Conservation (phyloP, 2,797 vertebrate genomes). For the Notolepis coatsorum region DNA sequence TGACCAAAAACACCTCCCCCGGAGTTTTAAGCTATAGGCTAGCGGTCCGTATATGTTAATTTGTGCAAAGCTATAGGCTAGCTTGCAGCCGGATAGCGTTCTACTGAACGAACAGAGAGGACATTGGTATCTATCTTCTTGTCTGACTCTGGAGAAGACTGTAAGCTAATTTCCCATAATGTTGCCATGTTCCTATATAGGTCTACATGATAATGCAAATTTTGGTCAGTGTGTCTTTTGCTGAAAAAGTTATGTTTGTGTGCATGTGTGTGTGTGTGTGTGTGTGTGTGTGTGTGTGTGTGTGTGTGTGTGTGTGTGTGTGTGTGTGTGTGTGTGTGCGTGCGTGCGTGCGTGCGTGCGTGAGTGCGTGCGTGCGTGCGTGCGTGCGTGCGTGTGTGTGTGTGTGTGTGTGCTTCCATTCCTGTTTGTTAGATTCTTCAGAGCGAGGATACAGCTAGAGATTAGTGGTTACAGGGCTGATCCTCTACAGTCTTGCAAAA, state of each 20-base stretch:
- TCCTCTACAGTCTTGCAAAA: constrained; percentile 52
- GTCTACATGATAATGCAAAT: too few relatives aligned
- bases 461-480: constrained; percentile 43
- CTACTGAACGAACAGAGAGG: background rate
- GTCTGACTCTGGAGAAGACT: too few relatives aligned
- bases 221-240: constrained; percentile 5
- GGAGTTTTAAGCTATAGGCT: too few relatives aligned
- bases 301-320: constrained; percentile 3
- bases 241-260: constrained; percentile 27
- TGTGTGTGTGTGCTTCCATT: background rate
- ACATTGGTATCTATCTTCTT: too few relatives aligned
- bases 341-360: background rate
- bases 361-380: constrained; percentile 5
- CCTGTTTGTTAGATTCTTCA: constrained; percentile 13
- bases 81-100: too few relatives aligned
- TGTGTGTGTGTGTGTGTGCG: background rate
- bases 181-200: too few relatives aligned
- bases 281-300: constrained; percentile 21
- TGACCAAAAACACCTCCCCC: too few relatives aligned
- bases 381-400: background rate
- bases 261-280: constrained; percentile 13
- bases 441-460: constrained; percentile 35
- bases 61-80: too few relatives aligned
- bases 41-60: too few relatives aligned
- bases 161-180: too few relatives aligned